A percentile compares a stretch with the other conserved stretches of the same genome.
phyloP scores from a whole-genome alignment of 2,888 invertebrate species.

The Ophioninae sp. region DNA sequence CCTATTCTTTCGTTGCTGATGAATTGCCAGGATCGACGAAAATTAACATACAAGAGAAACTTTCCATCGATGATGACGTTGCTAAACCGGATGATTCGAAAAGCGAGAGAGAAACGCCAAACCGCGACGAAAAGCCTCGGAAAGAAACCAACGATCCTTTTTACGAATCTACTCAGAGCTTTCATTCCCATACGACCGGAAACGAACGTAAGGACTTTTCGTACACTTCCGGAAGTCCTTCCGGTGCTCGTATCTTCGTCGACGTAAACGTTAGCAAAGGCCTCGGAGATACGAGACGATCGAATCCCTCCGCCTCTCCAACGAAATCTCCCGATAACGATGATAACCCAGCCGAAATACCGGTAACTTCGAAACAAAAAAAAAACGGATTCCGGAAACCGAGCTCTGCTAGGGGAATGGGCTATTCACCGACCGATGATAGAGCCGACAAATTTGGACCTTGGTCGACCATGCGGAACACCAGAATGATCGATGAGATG shows the following conservation, averaged over 20 bases:
- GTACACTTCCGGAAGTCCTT: background rate
- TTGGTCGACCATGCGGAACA: conserved; percentile 16
- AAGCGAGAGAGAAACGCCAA: background rate
- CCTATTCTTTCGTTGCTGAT: conserved; percentile 63
- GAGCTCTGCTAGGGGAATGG: conserved; percentile 3
- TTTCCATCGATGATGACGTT: background rate
- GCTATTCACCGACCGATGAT: conserved; percentile 13
- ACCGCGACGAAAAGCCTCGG: background rate
- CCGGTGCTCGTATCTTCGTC: conserved; percentile 48
- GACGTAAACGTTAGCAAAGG: conserved; percentile 64
- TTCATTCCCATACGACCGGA: conserved; percentile 48
- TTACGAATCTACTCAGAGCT: conserved; percentile 56
- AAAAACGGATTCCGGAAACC: background rate
- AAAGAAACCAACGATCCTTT: conserved; percentile 3
- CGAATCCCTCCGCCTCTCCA: conserved; percentile 4
- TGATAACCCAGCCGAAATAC: background rate
- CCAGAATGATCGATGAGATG: conserved; percentile 42
- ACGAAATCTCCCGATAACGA: background rate
- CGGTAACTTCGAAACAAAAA: background rate
- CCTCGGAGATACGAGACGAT: conserved; percentile 62
- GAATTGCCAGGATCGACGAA: conserved; percentile 50
- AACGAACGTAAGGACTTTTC: conserved; percentile 24
- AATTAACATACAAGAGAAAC: background rate
- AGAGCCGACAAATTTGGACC: background rate
- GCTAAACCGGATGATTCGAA: background rate